Evolutionary conservation across 2,888 invertebrate genomes (phyloP), one percentile per base, ranked within the genome.

Genomic region (Scaptomyza reducta): DNA sequence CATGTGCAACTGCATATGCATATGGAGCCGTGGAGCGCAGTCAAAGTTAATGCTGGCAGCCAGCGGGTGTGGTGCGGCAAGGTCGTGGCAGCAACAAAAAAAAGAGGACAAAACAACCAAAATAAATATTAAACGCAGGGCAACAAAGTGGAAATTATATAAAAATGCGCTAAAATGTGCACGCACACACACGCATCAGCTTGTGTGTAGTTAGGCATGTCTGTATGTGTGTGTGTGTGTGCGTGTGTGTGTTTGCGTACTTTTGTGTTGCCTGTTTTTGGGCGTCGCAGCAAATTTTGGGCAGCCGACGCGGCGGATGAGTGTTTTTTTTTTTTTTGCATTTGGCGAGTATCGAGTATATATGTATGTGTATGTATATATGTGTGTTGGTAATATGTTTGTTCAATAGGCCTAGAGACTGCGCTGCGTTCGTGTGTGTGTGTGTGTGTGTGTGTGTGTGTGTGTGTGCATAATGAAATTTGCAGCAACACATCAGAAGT

Each of bases 151-250:
- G 71, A 87, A 79, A 87, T 84, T 83, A 84, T 87, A 84, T 88
- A 84, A 88, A 88, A 84, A 87, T 84, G 84, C 88, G 75, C 87
- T 88, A 88, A 86, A 87, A 86, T 79, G 70, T 74, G 66, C 67
- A 69, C 70, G 55, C 70, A 56, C 67, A 63, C 54, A 38, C 60
- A 62, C 35, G 22, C 29, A 53, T 31, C 10, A 31, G 3, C 57
- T 50, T 42, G 54, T 38, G 41, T 44, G 44, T 16, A 33, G 18
- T 33, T 49, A 49, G 47, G 31, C 47, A 13, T 11, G 11, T 13
- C 33, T 29, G 47, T 46, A 44, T 49, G 42, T 49, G 47, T 13
- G 13, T 49, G 16, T 29, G 27, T 7, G 27, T 29, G 27, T 29
- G 9, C 9, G 3, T 46, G 46, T 11, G 27, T 40, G 16, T 16